Evolutionary conservation across 2,797 vertebrate genomes (phyloP).

Genomic region (Cuniculus paca): DNA sequence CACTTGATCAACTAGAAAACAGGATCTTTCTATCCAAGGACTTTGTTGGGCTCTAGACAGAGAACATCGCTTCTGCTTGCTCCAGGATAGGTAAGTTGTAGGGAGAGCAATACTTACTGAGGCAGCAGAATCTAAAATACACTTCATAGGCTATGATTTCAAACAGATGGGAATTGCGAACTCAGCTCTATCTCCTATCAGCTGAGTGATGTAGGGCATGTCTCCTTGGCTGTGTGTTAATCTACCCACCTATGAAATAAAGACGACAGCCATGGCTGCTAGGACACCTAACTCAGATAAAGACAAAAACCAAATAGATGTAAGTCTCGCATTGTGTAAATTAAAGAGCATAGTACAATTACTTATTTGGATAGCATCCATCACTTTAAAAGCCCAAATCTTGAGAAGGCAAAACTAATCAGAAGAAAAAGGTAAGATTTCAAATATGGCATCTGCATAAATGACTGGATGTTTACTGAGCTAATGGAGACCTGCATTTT

Average conservation of each 20-base stretch:
- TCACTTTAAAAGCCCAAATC: neutral
- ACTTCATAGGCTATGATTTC: neutral
- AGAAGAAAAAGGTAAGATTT: neutral
- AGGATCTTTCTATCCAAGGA: rapidly evolving
- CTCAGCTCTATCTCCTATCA: no score
- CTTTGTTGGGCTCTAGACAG: neutral
- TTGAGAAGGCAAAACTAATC: neutral
- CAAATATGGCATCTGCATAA: neutral
- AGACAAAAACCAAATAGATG: neutral
- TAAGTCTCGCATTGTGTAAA: neutral
- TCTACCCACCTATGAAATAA: neutral
- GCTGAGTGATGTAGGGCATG: rapidly evolving
- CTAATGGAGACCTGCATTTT: neutral
- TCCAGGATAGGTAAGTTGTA: neutral
- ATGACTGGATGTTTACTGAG: neutral
- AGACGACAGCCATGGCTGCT: no score
- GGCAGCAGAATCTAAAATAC: neutral
- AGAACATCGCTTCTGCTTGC: no score
- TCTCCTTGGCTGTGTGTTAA: neutral
- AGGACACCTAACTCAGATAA: no score
- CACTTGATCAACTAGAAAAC: neutral
- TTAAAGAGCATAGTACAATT: neutral
- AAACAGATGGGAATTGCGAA: neutral
- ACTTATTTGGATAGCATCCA: neutral
- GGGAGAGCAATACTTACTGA: neutral